These are phyloP conservation scores for Mesorhabditis sp. DNA, from an alignment of 2,888 invertebrate species.

Conservation along the genomic window DNA sequence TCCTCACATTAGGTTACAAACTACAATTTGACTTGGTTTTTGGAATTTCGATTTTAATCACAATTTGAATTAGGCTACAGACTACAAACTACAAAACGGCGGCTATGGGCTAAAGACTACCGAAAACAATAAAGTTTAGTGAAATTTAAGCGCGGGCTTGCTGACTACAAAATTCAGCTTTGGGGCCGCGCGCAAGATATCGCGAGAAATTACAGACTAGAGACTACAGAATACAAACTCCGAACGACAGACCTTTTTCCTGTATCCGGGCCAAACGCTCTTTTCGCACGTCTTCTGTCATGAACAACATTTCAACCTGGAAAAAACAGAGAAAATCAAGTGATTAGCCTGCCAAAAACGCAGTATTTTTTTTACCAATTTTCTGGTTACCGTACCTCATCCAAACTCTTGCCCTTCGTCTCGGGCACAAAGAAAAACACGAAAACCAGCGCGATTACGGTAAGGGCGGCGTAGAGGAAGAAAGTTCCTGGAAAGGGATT, in stretches of 20 bases:
- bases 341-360: background rate
- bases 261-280: conserved; percentile 13
- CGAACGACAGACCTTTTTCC: background rate
- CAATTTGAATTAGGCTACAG: too few species aligned
- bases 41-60: too few species aligned
- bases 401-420: conserved; percentile 63
- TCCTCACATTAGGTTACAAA: too few species aligned
- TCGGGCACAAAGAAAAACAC: conserved; percentile 63
- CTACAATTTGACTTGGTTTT: too few species aligned
- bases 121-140: too few species aligned
- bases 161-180: too few species aligned
- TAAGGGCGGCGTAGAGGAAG: conserved; percentile 64
- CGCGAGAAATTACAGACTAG: too few species aligned
- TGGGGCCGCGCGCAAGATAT: too few species aligned
- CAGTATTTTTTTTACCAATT: background rate
- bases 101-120: too few species aligned
- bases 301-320: conserved; percentile 50
- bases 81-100: too few species aligned
- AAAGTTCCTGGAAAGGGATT: conserved; percentile 61
- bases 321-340: conserved; percentile 6
- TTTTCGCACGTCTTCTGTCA: conserved; percentile 41
- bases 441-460: conserved; percentile 61
- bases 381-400: conserved; percentile 58
- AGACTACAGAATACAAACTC: too few species aligned
- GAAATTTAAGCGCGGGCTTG: too few species aligned